A percentile compares a stretch with the other conserved stretches of the same genome.
Evolutionary conservation across 2,797 vertebrate species (phyloP).

Genomic region (Miichthys miiuy): DNA sequence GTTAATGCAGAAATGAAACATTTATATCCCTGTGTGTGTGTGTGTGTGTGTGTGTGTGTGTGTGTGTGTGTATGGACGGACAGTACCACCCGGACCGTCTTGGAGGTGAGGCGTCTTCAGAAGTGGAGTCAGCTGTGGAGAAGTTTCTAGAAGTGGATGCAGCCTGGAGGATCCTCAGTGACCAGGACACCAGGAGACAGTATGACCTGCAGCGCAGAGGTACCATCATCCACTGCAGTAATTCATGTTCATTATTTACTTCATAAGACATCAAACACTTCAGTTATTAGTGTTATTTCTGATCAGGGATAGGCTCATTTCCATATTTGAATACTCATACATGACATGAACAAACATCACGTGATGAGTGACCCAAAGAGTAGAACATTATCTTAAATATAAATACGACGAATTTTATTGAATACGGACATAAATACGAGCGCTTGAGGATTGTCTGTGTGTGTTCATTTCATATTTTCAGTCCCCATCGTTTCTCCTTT

Average conservation of each 20-base stretch:
- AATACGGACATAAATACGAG: no score
- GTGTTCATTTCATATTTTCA: no score
- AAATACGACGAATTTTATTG: no score
- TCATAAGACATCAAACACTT: background rate
- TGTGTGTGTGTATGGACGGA: background rate
- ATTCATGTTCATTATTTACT: background rate
- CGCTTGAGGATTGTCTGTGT: no score
- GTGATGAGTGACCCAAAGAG: no score
- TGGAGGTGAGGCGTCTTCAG: constrained; percentile 23
- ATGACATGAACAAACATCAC: no score
- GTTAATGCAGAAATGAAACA: no score
- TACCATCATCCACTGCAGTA: no score
- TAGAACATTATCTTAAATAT: no score
- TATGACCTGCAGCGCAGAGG: constrained; percentile 78
- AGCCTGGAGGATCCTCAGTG: constrained; percentile 75
- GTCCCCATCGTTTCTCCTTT: no score
- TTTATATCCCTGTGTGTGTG: background rate
- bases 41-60: constrained; percentile 3
- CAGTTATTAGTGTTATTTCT: background rate
- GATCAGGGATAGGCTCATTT: no score
- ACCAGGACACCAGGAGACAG: constrained; percentile 58
- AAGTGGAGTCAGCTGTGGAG: constrained; percentile 54
- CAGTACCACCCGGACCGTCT: constrained; percentile 78
- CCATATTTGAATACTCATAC: no score
- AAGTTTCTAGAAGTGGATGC: constrained; percentile 75